Evolutionary conservation across 2,888 invertebrate species (phyloP), one percentile per base, ranked within the genome.

Genomic region (Eupeodes luniger): DNA sequence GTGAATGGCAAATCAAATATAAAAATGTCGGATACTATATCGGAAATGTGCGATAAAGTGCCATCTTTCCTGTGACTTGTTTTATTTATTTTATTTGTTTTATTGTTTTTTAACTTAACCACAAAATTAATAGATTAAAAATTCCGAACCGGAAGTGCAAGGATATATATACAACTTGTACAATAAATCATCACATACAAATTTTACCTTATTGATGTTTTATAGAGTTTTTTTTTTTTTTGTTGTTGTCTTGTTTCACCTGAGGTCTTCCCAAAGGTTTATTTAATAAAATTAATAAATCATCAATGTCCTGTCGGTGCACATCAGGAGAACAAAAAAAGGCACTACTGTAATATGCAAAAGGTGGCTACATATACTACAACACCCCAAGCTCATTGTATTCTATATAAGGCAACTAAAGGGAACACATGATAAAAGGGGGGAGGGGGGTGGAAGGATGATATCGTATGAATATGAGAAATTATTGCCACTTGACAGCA

Each of bases 241-340:
- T 27, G 36, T 36, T 53, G n/a, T 6, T n/a, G 51, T 69, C n/a
- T 59, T 34, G n/a, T 27, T 34, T 5, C 72, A 59, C 47, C 59
- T 57, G 70, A 55, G 55, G 36, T 14, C 40, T 53, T 53, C 53
- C n/a, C 19, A 47, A 82, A 69, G 75, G 66, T 86, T 86, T 86
- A 82, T 83, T 82, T 40, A 79, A 83, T 83, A 83, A 81, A 78
- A 82, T 79, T 82, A 74, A 86, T 86, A 86, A 86, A 86, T 86
- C 82, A 82, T 75, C 74, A 86, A 67, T 62, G 49, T 85, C 53
- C 55, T 62, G 49, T 85, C 53, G 49, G 27, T 67, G 5, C 19
- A 49, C 19, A 49, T 9, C 27, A 27, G 14, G 10, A 53, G 67
- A 75, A 34, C 64, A 47, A 4, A 19, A 67, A 64, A 49, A 34